Evolutionary conservation across 2,113 vertebrate genomes (phyloP).

Genomic region (Stegastes partitus): DNA sequence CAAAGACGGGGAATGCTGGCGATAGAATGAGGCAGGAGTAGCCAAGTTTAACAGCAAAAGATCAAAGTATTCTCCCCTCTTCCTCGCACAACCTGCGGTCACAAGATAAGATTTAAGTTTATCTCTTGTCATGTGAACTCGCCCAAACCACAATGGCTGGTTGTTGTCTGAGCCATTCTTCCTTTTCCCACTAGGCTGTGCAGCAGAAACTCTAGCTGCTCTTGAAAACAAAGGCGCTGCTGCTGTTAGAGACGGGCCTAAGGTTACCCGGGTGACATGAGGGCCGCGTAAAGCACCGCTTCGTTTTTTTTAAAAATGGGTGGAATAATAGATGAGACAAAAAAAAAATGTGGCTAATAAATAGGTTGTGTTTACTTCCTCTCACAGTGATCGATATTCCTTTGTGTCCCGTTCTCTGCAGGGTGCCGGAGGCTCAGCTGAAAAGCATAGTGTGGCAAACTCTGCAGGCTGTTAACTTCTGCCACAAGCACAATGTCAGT

Average conservation of each 20-base stretch:
- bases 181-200: constrained; percentile 46
- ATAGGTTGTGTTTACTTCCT: constrained; percentile 39
- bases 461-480: constrained; percentile 96
- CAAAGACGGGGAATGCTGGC: background rate
- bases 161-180: constrained; percentile 38
- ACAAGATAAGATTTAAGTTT: constrained; percentile 5
- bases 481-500: constrained; percentile 96
- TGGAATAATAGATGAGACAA: constrained; percentile 35
- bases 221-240: constrained; percentile 78
- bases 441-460: constrained; percentile 97
- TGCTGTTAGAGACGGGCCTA: constrained; percentile 67
- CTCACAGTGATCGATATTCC: background rate
- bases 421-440: constrained; percentile 92
- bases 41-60: background rate
- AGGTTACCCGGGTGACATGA: constrained; percentile 66
- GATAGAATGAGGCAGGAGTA: background rate
- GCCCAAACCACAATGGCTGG: constrained; percentile 11
- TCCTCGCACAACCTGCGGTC: background rate
- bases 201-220: constrained; percentile 80
- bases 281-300: constrained; percentile 42
- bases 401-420: constrained; percentile 69
- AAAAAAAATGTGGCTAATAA: constrained; percentile 7
- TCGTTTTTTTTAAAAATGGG: constrained; percentile 36
- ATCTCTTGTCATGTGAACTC: constrained; percentile 31
- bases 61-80: background rate